A percentile compares a stretch with the other conserved stretches of the same genome.
These are phyloP conservation scores for Agapetus fuscipes DNA, from an alignment of 2,888 invertebrate species.

Conservation along the genomic window DNA sequence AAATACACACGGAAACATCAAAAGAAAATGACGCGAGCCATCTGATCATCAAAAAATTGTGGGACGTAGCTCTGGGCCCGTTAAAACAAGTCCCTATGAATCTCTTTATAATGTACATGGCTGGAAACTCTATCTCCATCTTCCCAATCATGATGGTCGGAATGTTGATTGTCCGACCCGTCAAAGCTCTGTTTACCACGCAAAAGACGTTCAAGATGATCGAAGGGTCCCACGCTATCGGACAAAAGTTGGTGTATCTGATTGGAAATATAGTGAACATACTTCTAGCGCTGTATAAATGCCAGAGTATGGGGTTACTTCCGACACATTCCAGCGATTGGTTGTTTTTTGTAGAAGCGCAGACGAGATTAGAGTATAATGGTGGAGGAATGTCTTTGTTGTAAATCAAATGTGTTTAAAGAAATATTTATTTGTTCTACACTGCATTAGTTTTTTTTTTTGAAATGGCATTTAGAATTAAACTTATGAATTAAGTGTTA, in stretches of 20 bases:
- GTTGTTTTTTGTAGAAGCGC: constrained; percentile 94
- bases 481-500: too few relatives aligned
- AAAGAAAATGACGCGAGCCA: constrained; percentile 76
- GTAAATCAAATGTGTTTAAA: constrained; percentile 27
- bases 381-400: constrained; percentile 69
- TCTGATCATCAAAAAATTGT: constrained; percentile 86
- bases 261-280: constrained; percentile 91
- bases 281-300: constrained; percentile 88
- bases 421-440: constrained; percentile 26
- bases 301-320: constrained; percentile 93
- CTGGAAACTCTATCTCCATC: constrained; percentile 97
- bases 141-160: constrained; percentile 99
- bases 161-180: constrained; percentile 93
- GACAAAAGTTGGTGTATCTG: constrained; percentile 89
- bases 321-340: constrained; percentile 98
- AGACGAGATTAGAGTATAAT: constrained; percentile 72
- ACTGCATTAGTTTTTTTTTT: too few relatives aligned
- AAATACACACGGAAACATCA: constrained; percentile 66
- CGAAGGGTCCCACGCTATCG: constrained; percentile 80
- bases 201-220: constrained; percentile 89
- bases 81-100: constrained; percentile 98
- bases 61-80: constrained; percentile 93
- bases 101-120: constrained; percentile 99
- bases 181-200: constrained; percentile 89
- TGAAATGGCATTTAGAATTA: too few relatives aligned